Evolutionary conservation across 2,888 invertebrate genomes (phyloP).

Genomic region (Rhopalosiphum nymphaeae): DNA sequence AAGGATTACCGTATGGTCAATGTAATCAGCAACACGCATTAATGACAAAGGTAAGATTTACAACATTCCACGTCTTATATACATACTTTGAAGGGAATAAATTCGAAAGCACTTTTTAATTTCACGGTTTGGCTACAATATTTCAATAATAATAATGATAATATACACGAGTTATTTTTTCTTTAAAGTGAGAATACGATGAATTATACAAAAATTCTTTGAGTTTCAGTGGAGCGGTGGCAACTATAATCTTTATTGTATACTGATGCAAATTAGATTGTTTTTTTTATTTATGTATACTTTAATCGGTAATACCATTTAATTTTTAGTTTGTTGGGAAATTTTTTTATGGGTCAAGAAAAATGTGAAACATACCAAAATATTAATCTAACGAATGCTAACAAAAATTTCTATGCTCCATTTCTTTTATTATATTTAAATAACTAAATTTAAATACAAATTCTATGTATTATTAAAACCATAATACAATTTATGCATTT

Average conservation of each 20-base stretch:
- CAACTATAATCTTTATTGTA: not conserved
- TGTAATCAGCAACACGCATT: not conserved
- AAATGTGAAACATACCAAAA: conserved; percentile 11
- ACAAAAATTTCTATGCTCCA: not conserved
- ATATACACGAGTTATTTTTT: not conserved
- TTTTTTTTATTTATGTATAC: conserved; percentile 2
- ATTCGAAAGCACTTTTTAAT: conserved; percentile 25
- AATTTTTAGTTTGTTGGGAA: not conserved
- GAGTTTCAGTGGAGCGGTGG: not conserved
- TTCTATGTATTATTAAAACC: not conserved
- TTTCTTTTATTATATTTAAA: not conserved
- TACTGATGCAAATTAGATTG: conserved; percentile 24
- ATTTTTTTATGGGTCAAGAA: not conserved
- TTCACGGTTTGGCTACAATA: conserved; percentile 27
- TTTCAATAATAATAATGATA: conserved; percentile 48
- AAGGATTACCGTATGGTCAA: conserved; percentile 8
- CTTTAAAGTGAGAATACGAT: not conserved
- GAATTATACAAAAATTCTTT: conserved; percentile 21
- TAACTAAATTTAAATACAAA: not conserved
- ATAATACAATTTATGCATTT: not conserved
- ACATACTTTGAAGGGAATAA: not conserved
- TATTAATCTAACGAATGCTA: not conserved
- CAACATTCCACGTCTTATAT: not conserved
- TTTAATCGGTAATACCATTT: not conserved
- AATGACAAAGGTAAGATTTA: conserved; percentile 24